Evolutionary conservation across 35 echinoderm and acorn worm species (phyloP), one percentile per base, ranked within the genome.

Genomic region (Nesometra sesokonis): DNA sequence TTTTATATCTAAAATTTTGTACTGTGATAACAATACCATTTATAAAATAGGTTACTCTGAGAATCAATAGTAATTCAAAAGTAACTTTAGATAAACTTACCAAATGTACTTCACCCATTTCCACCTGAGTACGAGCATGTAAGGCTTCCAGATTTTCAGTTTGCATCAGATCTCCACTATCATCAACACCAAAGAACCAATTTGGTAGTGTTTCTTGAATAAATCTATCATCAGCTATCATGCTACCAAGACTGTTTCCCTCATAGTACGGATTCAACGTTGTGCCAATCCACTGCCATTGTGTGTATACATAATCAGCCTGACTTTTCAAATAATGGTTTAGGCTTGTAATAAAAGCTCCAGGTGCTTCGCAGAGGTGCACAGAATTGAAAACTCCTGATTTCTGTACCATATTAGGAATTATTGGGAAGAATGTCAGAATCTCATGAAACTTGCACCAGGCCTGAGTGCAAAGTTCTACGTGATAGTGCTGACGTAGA

Each of bases 381-480:
- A 97, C 90, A 23, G 92, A 90, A 31, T 84, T 38, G 35, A 94
- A 81, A 32, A 34, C 35, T 9, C 86, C 82, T 34, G 80, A 79
- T 32, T 9, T 37, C 2, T 81, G 32, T 31, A 32, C 79, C 3
- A 23, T 81, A 5, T 32, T 57, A 3, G 84, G 43, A 5, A 57
- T 34, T 35, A 86, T 30, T 0, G 67, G 67, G 35, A 34, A 84
- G 27, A 79, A 82, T 0, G 88, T 57, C 3, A 93, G n/a, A 78
- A 99, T 94, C 77, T 99, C 96, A 82, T 92, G 90, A 33, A 99
- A 99, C 78, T 99, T 94, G 52, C 93, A 94, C 96, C 92, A 99
- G 9, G 96, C 96, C 57, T 99, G 96, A 0, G 96, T 99, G 37
- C 93, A 91, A 2, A 99, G 90, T 83, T 97, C 96, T 8, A 89